Evolutionary conservation across 2,888 invertebrate species (phyloP).

Genomic region (Oscheius sp.): DNA sequence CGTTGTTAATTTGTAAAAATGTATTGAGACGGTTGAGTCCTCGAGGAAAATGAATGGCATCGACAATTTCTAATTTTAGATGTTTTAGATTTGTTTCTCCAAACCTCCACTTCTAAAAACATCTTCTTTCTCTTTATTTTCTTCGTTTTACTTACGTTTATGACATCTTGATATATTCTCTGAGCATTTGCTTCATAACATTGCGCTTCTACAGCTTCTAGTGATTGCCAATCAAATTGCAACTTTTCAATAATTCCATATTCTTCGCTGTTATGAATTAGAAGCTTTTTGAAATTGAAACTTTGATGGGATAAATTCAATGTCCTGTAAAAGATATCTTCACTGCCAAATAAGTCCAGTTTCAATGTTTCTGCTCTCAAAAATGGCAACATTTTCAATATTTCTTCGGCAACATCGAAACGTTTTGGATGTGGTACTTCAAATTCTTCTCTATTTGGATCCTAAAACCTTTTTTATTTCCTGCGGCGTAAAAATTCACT

Average conservation of each 20-base stretch:
- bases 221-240: not conserved
- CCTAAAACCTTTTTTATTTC: not conserved
- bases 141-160: too few relatives aligned
- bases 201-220: not conserved
- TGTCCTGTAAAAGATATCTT: not conserved
- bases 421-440: not conserved
- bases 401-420: not conserved
- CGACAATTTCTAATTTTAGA: not conserved
- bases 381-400: not conserved
- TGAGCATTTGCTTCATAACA: too few relatives aligned
- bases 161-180: too few relatives aligned
- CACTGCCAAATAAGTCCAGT: not conserved
- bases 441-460: not conserved
- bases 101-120: not conserved
- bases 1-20: not conserved
- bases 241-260: not conserved
- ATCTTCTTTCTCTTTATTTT: too few relatives aligned
- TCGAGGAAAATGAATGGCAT: not conserved
- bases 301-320: not conserved
- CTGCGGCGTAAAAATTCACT: not conserved
- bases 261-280: conserved; percentile 2
- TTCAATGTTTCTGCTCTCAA: not conserved
- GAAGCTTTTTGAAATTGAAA: not conserved
- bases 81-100: not conserved
- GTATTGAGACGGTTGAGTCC: not conserved